Evolutionary conservation across 2,113 vertebrate species (phyloP).

Genomic region (Mobula birostris): DNA sequence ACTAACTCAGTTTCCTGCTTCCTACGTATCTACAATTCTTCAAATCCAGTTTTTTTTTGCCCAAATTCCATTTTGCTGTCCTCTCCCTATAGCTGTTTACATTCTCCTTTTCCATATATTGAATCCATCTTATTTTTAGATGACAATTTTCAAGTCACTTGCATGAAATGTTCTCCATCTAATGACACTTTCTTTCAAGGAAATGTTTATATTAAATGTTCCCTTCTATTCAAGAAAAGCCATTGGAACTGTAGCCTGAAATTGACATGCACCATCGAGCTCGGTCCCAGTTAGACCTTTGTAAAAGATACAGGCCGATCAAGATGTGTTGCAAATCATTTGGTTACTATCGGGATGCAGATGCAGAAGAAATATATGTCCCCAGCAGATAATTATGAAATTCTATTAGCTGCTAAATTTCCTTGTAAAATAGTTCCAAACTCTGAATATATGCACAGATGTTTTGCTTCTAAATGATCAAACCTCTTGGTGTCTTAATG

Average conservation of each 20-base stretch:
- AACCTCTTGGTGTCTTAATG: neutral
- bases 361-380: neutral
- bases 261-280: neutral
- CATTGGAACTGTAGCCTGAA: neutral
- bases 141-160: neutral
- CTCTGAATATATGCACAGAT: neutral
- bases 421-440: neutral
- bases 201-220: neutral
- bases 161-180: neutral
- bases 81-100: neutral
- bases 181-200: neutral
- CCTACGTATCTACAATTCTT: neutral
- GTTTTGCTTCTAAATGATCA: neutral
- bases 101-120: neutral
- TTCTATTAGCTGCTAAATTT: neutral
- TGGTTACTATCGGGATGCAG: neutral
- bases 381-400: neutral
- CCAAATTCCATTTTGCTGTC: neutral
- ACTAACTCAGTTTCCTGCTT: no score
- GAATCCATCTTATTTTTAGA: neutral
- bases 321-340: neutral
- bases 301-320: neutral
- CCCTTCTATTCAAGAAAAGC: neutral
- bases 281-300: neutral
- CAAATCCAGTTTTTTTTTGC: neutral